These are phyloP conservation scores for Natator depressus DNA, from an alignment of 2,113 vertebrate species.

Conservation along the genomic window DNA sequence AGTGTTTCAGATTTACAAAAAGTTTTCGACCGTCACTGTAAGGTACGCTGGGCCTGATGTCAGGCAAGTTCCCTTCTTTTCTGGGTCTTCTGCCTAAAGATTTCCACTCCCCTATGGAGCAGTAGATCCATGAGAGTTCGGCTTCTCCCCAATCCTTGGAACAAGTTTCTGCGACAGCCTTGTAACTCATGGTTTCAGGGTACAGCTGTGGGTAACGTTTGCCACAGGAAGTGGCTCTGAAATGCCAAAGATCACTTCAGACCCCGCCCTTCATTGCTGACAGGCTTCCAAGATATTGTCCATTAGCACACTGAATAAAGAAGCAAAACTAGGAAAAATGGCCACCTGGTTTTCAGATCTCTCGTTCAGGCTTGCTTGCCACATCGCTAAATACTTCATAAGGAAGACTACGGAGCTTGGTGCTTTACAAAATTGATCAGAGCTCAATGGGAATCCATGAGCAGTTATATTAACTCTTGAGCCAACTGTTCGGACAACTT, in stretches of 20 bases:
- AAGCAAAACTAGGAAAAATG: too few relatives aligned
- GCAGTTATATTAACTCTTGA: too few relatives aligned
- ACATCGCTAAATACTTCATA: background rate
- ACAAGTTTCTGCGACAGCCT: too few relatives aligned
- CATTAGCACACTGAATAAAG: background rate
- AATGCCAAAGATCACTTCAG: too few relatives aligned
- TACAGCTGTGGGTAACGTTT: too few relatives aligned
- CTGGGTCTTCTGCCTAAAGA: background rate
- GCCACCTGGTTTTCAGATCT: background rate
- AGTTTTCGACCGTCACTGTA: background rate
- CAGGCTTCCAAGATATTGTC: too few relatives aligned
- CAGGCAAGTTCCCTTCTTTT: background rate
- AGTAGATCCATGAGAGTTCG: too few relatives aligned
- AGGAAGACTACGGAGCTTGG: background rate
- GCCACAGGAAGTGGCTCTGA: too few relatives aligned
- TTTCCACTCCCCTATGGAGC: background rate
- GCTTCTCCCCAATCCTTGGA: background rate
- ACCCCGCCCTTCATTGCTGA: too few relatives aligned
- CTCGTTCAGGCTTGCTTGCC: background rate
- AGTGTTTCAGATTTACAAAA: background rate
- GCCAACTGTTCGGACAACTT: background rate
- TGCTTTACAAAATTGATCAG: background rate
- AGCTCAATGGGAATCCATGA: background rate
- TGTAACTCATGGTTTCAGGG: too few relatives aligned
- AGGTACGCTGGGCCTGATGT: background rate